A percentile compares a stretch with the other conserved stretches of the same genome.
Conservation (phyloP, 2,113 vertebrate genomes). For the Alectura lathami region DNA sequence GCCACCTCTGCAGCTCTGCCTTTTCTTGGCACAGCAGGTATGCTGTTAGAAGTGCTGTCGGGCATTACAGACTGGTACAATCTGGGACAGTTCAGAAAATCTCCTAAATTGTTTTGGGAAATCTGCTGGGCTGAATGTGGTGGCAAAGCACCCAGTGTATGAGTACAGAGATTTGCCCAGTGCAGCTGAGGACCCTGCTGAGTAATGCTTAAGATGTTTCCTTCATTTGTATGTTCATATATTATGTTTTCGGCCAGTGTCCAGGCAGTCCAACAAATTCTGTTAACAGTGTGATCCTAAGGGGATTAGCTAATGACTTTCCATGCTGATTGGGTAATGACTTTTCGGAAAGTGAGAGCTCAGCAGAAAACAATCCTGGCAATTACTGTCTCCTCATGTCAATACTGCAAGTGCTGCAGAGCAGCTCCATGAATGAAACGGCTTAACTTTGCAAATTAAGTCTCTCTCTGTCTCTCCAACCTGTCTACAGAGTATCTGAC, state of each 20-base stretch:
- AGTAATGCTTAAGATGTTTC: background rate
- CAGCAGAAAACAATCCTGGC: conserved; percentile 67
- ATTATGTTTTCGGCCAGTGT: background rate
- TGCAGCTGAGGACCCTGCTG: background rate
- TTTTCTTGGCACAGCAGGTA: background rate
- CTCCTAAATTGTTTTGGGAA: background rate
- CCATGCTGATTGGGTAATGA: conserved; percentile 59
- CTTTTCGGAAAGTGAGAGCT: conserved; percentile 60
- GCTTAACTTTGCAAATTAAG: conserved; percentile 36
- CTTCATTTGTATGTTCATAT: background rate
- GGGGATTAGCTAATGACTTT: conserved; percentile 65
- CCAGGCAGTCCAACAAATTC: conserved; percentile 42
- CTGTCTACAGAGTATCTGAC: background rate
- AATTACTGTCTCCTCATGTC: conserved; percentile 57
- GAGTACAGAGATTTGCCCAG: background rate
- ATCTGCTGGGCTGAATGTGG: background rate
- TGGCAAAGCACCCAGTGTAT: background rate
- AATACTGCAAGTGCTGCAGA: conserved; percentile 31
- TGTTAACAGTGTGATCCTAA: conserved; percentile 27
- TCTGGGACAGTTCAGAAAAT: background rate
- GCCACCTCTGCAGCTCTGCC: background rate
- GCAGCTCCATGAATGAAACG: conserved; percentile 31
- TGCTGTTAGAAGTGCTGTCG: background rate
- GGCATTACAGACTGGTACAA: background rate
- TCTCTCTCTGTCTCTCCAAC: background rate